phyloP scores from a whole-genome alignment of 2,888 invertebrate species.

The Julus scandinavius region DNA sequence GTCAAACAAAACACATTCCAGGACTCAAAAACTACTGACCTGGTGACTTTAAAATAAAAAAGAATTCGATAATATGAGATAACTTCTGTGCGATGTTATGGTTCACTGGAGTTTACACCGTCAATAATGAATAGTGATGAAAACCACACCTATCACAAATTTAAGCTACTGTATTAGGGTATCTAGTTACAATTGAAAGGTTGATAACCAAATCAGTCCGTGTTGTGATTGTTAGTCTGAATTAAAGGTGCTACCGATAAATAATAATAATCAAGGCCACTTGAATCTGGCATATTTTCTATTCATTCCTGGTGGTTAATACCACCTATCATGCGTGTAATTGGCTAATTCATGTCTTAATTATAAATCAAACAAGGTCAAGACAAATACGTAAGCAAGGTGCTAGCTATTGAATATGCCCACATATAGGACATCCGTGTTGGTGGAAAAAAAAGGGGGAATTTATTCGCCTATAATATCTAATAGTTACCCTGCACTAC shows the following conservation, averaged over 20 bases:
- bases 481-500: background rate
- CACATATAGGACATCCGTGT: constrained; percentile 1
- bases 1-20: background rate
- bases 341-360: background rate
- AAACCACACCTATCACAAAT: background rate
- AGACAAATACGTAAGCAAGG: background rate
- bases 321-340: constrained; percentile 10
- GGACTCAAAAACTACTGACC: background rate
- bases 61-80: background rate
- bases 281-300: background rate
- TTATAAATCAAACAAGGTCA: background rate
- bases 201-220: constrained; percentile 19
- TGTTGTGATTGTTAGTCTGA: background rate
- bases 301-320: constrained; percentile 1
- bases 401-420: background rate
- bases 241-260: no score
- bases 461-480: background rate
- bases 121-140: constrained; percentile 1
- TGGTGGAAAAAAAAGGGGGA: background rate
- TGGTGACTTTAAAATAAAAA: background rate
- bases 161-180: background rate
- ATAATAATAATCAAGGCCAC: background rate
- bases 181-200: background rate
- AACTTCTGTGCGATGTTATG: background rate
- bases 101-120: constrained; percentile 1